A percentile compares a stretch with the other conserved stretches of the same genome.
These are phyloP conservation scores for Onthophagus sagittarius DNA, from an alignment of 2,888 invertebrate species.

Conservation along the genomic window DNA sequence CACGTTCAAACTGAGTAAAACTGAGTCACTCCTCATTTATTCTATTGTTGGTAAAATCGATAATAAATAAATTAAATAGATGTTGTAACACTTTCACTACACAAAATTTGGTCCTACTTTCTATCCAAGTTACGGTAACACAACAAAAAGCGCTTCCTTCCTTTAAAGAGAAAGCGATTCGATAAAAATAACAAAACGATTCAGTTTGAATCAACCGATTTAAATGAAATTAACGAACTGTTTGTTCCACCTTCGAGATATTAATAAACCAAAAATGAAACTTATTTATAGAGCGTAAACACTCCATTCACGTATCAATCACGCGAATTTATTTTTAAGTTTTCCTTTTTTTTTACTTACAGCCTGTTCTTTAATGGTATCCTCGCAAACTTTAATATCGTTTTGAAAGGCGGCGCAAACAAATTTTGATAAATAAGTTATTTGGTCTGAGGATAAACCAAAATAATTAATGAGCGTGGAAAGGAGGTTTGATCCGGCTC, in stretches of 20 bases:
- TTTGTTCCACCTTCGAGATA: neutral
- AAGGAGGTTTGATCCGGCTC: constrained; percentile 17
- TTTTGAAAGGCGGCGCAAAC: constrained; percentile 19
- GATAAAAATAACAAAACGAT: neutral
- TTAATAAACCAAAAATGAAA: neutral
- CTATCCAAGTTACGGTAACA: no score
- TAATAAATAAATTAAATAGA: no score
- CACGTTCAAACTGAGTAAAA: no score
- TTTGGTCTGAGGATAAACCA: constrained; percentile 17
- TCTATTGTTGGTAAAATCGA: no score
- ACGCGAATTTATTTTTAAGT: neutral
- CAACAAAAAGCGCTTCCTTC: no score
- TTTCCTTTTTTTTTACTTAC: constrained; percentile 7
- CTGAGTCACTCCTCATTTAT: no score
- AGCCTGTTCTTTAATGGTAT: constrained; percentile 20
- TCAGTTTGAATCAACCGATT: neutral
- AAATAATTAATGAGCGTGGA: constrained; percentile 15
- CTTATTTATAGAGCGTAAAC: neutral
- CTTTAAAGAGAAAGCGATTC: neutral
- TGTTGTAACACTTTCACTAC: no score
- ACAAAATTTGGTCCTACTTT: no score
- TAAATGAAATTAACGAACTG: neutral
- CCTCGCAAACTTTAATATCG: constrained; percentile 20
- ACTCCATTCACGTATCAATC: neutral
- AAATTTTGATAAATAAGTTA: constrained; percentile 16